Conservation (phyloP, 1,140 invertebrate species). For the Drosophila quadrilineata region DNA sequence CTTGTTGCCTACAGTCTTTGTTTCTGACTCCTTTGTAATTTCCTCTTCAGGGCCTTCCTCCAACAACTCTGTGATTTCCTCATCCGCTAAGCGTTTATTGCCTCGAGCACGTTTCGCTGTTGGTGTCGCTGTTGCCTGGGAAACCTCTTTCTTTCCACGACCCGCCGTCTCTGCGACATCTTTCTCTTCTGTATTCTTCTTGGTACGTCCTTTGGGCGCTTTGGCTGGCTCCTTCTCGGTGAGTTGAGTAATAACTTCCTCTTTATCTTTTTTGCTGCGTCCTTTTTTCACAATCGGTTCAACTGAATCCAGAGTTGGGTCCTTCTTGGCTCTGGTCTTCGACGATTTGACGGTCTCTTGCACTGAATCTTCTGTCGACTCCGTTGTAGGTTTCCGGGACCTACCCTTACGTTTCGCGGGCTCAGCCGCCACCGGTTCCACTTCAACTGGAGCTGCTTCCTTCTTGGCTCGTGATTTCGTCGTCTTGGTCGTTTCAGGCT, state of each 20-base stretch:
- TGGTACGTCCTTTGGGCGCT: constrained; percentile 66
- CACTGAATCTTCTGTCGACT: constrained; percentile 20
- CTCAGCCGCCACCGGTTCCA: constrained; percentile 14
- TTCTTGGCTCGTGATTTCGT: constrained; percentile 31
- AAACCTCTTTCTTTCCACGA: no score
- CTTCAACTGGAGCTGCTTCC: constrained; percentile 7
- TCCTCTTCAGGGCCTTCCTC: constrained; percentile 29
- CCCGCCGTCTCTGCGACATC: not conserved
- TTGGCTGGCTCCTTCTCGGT: constrained; percentile 36
- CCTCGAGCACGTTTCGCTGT: constrained; percentile 19
- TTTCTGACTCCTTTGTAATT: constrained; percentile 1
- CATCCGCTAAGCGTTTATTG: constrained; percentile 33
- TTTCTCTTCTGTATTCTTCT: constrained; percentile 21
- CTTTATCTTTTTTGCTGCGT: constrained; percentile 30
- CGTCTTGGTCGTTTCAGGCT: constrained; percentile 14
- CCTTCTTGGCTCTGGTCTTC: constrained; percentile 33
- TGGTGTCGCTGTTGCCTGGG: constrained; percentile 9
- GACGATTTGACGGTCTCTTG: constrained; percentile 17
- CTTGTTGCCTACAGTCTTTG: constrained; percentile 23
- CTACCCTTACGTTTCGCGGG: constrained; percentile 40
- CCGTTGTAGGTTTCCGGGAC: constrained; percentile 36
- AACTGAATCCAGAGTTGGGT: constrained; percentile 4
- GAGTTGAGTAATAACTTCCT: not conserved
- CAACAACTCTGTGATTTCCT: constrained; percentile 25
- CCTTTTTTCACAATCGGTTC: constrained; percentile 3